Evolutionary conservation across 2,888 invertebrate genomes (phyloP), one percentile per base, ranked within the genome.

Genomic region (Cheilosia soror): DNA sequence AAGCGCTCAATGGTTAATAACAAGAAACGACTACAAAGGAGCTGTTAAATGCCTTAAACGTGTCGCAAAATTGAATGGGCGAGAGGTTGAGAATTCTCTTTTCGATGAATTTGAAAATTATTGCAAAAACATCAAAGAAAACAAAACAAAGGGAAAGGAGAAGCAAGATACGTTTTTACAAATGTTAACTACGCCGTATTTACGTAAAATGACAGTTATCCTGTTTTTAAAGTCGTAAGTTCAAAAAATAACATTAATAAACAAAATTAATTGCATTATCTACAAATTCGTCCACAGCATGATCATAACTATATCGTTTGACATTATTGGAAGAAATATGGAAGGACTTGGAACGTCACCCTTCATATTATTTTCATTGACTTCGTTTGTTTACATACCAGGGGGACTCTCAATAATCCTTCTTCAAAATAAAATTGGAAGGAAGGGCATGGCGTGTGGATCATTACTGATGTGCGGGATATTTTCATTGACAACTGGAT

Each of bases 1-100:
- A 90, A 94, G 94, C 85, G 94, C 94, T 0, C 93, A 94, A 87
- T 94, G 94, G 94, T 89, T 94, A 42, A 91, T 94, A 5, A 93
- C 94, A 76, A 93, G 93, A 88, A 93, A 93, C 27, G 90, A 91
- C 75, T 91, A 92, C 5, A 92, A 93, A 37, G 90, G 93, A 53
- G 94, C 94, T 0, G 92, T 94, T 7, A 88, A 90, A 29, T 93
- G 94, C 77, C 93, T 94, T 82, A 91, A 92, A 87, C 91, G 91
- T 80, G 93, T 94, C 25, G 94, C 94, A 0, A 92, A 91, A 87
- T 92, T 93, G 71, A 95, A 95, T 89, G 90, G 92, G 2, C 92
- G 91, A 31, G 87, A 88, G 7, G 91, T 94, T 15, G 90, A 92
- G 37, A 91, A 92, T 5, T 90, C 90, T 9, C 90, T 91, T 0